Conservation (phyloP, 2,888 invertebrate species). For the Sipunculus nudus region DNA sequence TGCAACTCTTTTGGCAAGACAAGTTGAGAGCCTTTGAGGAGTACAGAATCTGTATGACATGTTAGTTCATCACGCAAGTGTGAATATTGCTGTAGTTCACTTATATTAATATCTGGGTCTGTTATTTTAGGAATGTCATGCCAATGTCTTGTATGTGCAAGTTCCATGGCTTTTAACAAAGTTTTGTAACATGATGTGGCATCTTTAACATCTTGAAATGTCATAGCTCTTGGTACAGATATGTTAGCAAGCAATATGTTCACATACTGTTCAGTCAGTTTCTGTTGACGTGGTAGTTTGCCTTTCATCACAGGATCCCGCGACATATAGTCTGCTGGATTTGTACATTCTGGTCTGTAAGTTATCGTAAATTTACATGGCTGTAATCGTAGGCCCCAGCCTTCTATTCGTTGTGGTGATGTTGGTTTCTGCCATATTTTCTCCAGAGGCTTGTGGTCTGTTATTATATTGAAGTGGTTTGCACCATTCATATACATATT, state of each 20-base stretch:
- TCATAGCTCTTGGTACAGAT: constrained; percentile 20
- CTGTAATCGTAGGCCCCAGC: constrained; percentile 37
- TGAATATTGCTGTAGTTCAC: too few relatives aligned
- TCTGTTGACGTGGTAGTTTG: not conserved
- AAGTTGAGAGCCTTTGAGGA: not conserved
- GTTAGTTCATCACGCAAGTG: constrained; percentile 5
- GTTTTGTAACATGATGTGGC: constrained; percentile 1
- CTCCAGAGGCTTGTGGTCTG: constrained; percentile 13
- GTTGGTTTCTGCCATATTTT: constrained; percentile 17
- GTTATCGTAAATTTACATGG: constrained; percentile 30
- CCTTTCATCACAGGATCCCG: constrained; percentile 22
- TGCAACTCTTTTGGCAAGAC: constrained; percentile 27
- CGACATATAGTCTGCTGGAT: constrained; percentile 43
- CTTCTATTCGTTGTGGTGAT: constrained; percentile 40
- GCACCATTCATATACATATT: constrained; percentile 3
- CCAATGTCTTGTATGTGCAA: too few relatives aligned
- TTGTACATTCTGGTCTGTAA: constrained; percentile 32
- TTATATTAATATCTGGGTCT: too few relatives aligned
- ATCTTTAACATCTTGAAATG: constrained; percentile 6
- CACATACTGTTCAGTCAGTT: constrained; percentile 29
- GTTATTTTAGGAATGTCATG: too few relatives aligned
- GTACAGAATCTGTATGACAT: not conserved
- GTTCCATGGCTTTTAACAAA: constrained; percentile 1
- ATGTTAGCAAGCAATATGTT: constrained; percentile 21
- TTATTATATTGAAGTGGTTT: constrained; percentile 3